phyloP scores from a whole-genome alignment of 1,140 invertebrate genomes.

The Leptopilina clavipes region DNA sequence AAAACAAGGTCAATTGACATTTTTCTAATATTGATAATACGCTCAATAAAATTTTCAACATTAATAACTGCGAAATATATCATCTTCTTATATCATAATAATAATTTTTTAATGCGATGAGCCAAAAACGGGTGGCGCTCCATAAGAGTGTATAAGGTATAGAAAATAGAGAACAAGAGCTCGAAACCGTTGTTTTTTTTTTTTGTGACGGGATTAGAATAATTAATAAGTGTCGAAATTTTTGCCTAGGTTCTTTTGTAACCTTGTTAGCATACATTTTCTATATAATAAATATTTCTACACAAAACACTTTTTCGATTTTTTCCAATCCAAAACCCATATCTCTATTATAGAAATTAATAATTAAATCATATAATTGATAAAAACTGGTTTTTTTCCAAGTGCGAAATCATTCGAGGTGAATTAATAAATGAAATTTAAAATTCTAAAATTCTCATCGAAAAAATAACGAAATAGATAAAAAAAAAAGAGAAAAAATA shows the following conservation, averaged over 20 bases:
- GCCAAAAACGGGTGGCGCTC: neutral
- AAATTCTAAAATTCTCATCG: neutral
- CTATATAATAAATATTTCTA: slow-evolving; percentile 32
- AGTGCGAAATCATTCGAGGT: neutral
- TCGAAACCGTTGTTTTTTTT: slow-evolving; percentile 9
- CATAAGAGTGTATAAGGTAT: neutral
- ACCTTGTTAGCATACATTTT: slow-evolving; percentile 22
- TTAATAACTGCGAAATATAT: neutral
- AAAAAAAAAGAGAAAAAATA: slow-evolving; percentile 5
- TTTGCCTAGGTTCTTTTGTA: slow-evolving; percentile 6
- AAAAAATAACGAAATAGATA: no score
- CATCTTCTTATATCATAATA: neutral
- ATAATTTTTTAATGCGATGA: neutral
- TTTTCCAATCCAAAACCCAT: neutral
- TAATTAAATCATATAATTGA: slow-evolving; percentile 11
- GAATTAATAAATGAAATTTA: neutral
- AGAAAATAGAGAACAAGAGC: neutral
- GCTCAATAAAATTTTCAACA: neutral
- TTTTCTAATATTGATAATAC: neutral
- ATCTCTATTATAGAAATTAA: no score
- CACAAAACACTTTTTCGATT: neutral
- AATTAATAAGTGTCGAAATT: slow-evolving; percentile 4
- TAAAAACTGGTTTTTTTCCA: neutral
- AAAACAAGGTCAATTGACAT: neutral
- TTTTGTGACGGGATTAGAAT: slow-evolving; percentile 4